A percentile compares a stretch with the other conserved stretches of the same genome.
Conservation (phyloP, 2,888 invertebrate genomes). For the Tetropium fuscum region DNA sequence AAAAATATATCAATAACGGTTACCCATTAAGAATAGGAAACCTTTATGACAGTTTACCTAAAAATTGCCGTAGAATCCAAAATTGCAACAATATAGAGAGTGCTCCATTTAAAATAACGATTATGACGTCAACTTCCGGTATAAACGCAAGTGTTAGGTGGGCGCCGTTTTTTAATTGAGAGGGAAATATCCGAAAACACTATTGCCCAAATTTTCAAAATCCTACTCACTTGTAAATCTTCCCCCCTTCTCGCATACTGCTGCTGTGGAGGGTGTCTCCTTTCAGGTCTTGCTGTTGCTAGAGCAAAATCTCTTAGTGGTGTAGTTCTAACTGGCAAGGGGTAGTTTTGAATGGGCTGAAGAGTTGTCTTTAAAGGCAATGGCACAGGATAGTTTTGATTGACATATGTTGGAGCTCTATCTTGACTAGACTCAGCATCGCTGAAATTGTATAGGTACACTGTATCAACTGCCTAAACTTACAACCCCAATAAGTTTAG, state of each 20-base stretch:
- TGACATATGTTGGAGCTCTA: constrained; percentile 45
- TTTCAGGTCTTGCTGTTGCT: constrained; percentile 29
- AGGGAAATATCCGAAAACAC: too few relatives aligned
- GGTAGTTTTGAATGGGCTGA: constrained; percentile 40
- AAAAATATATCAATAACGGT: too few relatives aligned
- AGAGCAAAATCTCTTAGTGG: neutral
- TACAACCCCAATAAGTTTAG: too few relatives aligned
- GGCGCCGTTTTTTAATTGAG: neutral
- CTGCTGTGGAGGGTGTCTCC: constrained; percentile 23
- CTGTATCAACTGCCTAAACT: too few relatives aligned
- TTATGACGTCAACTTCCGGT: too few relatives aligned
- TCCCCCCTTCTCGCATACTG: constrained; percentile 39
- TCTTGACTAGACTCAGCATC: constrained; percentile 49
- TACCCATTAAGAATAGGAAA: too few relatives aligned
- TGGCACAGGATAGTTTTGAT: constrained; percentile 42
- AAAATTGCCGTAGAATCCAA: too few relatives aligned
- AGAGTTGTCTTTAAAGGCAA: constrained; percentile 30
- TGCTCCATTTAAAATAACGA: too few relatives aligned
- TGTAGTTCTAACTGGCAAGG: constrained; percentile 29
- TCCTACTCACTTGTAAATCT: constrained; percentile 34
- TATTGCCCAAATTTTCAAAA: too few relatives aligned
- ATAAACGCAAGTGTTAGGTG: too few relatives aligned
- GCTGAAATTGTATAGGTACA: constrained; percentile 27
- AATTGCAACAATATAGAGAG: too few relatives aligned
- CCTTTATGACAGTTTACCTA: too few relatives aligned